Evolutionary conservation across 2,797 vertebrate species (phyloP).

Genomic region (Columba guinea): DNA sequence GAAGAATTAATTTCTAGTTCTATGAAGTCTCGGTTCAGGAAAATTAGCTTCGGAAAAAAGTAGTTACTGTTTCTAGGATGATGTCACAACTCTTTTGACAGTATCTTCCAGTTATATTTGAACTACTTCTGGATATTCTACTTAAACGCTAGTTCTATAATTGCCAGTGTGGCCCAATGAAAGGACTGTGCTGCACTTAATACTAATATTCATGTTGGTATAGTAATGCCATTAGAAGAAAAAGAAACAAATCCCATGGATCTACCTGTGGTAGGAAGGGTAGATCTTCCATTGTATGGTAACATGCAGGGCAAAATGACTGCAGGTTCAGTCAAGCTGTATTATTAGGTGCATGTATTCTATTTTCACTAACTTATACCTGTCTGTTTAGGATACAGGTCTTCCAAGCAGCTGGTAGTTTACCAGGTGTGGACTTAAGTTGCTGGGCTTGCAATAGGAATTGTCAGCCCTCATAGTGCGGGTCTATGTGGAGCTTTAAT

Average conservation of each 20-base stretch:
- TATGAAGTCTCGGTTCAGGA: conserved; percentile 69
- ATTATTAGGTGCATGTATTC: conserved; percentile 77
- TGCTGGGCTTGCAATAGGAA: conserved; percentile 77
- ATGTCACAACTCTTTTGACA: conserved; percentile 70
- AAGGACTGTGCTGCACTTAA: conserved; percentile 68
- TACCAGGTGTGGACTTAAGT: conserved; percentile 78
- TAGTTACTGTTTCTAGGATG: conserved; percentile 73
- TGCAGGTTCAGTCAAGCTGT: conserved; percentile 90
- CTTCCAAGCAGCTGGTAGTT: conserved; percentile 83
- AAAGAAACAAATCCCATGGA: conserved; percentile 73
- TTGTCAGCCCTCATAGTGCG: conserved; percentile 79
- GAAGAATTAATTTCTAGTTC: conserved; percentile 70
- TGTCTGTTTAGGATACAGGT: conserved; percentile 83
- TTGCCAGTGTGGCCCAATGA: conserved; percentile 79
- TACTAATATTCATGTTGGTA: conserved; percentile 72
- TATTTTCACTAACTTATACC: conserved; percentile 79
- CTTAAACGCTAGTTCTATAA: conserved; percentile 79
- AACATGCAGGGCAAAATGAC: conserved; percentile 81
- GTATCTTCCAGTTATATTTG: conserved; percentile 75
- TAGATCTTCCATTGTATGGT: conserved; percentile 77
- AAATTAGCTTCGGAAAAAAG: conserved; percentile 74
- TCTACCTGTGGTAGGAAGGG: conserved; percentile 76
- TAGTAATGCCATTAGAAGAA: conserved; percentile 70
- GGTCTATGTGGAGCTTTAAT: conserved; percentile 80
- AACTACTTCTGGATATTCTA: conserved; percentile 74